Base-by-base conservation (phyloP, 1,140 invertebrate species). In the Cryptotermes secundus region DNA sequence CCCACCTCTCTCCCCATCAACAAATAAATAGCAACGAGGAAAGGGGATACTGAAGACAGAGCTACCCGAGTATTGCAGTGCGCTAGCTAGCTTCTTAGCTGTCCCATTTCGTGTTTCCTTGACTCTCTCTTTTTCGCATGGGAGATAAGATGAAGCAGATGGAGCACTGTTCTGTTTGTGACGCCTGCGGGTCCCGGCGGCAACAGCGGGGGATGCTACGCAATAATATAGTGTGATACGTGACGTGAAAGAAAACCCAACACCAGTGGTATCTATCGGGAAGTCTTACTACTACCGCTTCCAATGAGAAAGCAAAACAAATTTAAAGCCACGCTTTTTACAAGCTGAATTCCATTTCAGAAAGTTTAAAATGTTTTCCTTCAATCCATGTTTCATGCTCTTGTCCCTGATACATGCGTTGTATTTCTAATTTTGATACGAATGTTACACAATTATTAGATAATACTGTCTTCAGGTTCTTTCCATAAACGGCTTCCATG, bases 211-310 rank as follows among this genome's bases (percentile, higher is more conserved):
- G 9, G 59, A 72, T 72, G n/a, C 59, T 72, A 72, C 59, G 59
- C 59, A 72, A 72, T 72, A 72, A 72, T 72, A 72, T 72, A 72
- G 59, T 72, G n/a, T 31, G 59, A 72, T 26, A 72, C 59, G 59
- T 72, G 59, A 72, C 59, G 59, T 0, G 59, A 72, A 72, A 72
- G n/a, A 72, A 72, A 31, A 59, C 53, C n/a, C 53, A 72, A 72
- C n/a, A 31, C 7, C 59, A 72, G 26, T 72, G 59, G 26, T 26
- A 72, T 72, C 26, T 72, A 31, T 31, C 14, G 4, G 26, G 26
- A 72, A 72, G n/a, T 72, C 59, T 72, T 72, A 31, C 59, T 72
- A 72, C n/a, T 26, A 72, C 26, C n/a, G 14, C 14, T 26, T 31
- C 59, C n/a, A 31, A 4, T 72, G n/a, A n/a, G 59, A 72, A 31